Base-by-base conservation (phyloP, 2,113 vertebrate genomes). In the Illadopsis cleaveri region DNA sequence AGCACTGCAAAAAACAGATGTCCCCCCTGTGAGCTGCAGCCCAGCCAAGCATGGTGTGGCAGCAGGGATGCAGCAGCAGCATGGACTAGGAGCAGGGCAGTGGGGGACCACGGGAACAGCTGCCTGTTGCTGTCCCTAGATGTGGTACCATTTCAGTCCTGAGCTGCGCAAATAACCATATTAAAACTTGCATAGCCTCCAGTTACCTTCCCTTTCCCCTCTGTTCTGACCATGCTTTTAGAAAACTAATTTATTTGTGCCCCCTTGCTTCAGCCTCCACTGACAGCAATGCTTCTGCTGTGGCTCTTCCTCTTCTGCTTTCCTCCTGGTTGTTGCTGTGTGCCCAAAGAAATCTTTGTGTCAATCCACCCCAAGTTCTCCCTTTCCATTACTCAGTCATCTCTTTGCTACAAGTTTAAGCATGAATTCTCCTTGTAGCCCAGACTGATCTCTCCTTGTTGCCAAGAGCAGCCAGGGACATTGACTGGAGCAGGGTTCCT, bases 121-220 rank as follows among this genome's bases (percentile, higher is more conserved):
- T n/a, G 27, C 0, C 0, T 9, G 27, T 15, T 38, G 13, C 38
- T n/a, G 1, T 8, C 28, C 24, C 23, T 5, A 45, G 20, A 37
- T 23, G 24, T 18, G 54, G 50, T 22, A 21, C 40, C 33, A 16
- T 6, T 72, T 83, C 58, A 69, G n/a, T 35, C 31, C 58, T 19
- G 19, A 30, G 58, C 47, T 71, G 17, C 44, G 44, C 21, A 48
- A 18, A n/a, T 25, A 38, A 38, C 14, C 30, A 5, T 9, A 54
- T 21, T 28, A 65, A 51, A 89, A 20, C 35, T 23, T 48, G 42
- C 78, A 22, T 0, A 28, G 54, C n/a, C 51, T 57, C 17, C 47
- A 69, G 9, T 18, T 38, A 27, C 4, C 33, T 47, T 37, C 25
- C 40, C 16, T 21, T 3, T 4, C 6, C 8, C 4, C 28, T 40